A percentile compares a stretch with the other conserved stretches of the same genome.
These are phyloP conservation scores for Monoplex corrugatus DNA, from an alignment of 2,888 invertebrate genomes.

Conservation along the genomic window DNA sequence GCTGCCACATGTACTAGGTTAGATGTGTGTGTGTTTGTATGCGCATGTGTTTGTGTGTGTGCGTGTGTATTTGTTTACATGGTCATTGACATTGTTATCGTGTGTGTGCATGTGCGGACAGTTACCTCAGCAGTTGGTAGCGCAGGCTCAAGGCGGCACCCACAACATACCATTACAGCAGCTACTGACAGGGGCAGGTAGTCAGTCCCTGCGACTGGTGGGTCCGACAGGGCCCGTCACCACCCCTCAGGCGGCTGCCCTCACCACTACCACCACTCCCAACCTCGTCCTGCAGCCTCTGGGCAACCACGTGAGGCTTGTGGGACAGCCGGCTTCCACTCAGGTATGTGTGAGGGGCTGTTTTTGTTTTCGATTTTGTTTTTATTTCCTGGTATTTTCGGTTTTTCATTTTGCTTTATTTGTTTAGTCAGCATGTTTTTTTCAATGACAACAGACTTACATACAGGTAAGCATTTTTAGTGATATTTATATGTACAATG, in stretches of 20 bases:
- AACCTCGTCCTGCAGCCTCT: conserved; percentile 37
- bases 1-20: too few relatives aligned
- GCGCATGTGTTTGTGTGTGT: too few relatives aligned
- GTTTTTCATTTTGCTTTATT: neutral
- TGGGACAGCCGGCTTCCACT: conserved; percentile 57
- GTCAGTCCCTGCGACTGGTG: conserved; percentile 50
- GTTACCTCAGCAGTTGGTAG: conserved; percentile 52
- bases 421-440: neutral
- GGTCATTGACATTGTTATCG: too few relatives aligned
- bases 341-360: conserved; percentile 42
- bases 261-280: neutral
- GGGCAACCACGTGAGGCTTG: conserved; percentile 58
- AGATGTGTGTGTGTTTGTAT: too few relatives aligned
- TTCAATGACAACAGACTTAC: too few relatives aligned
- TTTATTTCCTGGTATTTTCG: neutral
- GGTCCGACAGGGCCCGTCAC: conserved; percentile 36
- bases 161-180: conserved; percentile 57
- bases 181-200: conserved; percentile 47
- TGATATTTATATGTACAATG: too few relatives aligned
- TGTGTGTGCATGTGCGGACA: too few relatives aligned
- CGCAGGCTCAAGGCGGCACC: conserved; percentile 42
- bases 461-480: too few relatives aligned
- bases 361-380: neutral
- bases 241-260: neutral
- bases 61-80: too few relatives aligned